phyloP scores from a whole-genome alignment of 2,888 invertebrate species.

The Pseudococcus viburni region DNA sequence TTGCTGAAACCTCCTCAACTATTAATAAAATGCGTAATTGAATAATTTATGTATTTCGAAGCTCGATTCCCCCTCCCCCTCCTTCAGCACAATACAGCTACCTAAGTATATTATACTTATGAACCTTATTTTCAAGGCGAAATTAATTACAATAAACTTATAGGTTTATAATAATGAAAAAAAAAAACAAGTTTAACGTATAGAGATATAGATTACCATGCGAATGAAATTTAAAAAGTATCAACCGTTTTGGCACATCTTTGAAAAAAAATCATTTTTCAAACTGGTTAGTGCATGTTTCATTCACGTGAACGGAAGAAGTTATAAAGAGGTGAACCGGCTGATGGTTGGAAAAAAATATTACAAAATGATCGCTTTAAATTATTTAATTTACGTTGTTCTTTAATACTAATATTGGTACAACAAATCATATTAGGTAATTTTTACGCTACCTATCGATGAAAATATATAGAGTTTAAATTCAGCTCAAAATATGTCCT shows the following conservation, averaged over 20 bases:
- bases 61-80: background rate
- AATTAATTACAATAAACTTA: slow-evolving; percentile 35
- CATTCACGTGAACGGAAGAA: slow-evolving; percentile 57
- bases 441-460: background rate
- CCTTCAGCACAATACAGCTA: background rate
- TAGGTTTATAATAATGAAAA: background rate
- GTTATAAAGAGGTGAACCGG: slow-evolving; percentile 54
- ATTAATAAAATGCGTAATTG: slow-evolving; percentile 20
- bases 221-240: slow-evolving; percentile 30
- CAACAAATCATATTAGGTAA: slow-evolving; percentile 42
- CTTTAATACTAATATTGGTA: slow-evolving; percentile 1
- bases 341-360: slow-evolving; percentile 26
- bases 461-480: background rate
- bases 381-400: slow-evolving; percentile 50
- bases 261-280: background rate
- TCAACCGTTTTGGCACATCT: slow-evolving; percentile 34
- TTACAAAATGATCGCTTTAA: slow-evolving; percentile 51
- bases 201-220: slow-evolving; percentile 11
- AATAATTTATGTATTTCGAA: background rate
- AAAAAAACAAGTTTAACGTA: slow-evolving; percentile 38
- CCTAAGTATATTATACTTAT: background rate
- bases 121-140: slow-evolving; percentile 24
- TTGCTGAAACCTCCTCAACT: too few relatives aligned
- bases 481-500: slow-evolving; percentile 13
- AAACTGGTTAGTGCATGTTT: slow-evolving; percentile 51